Conservation (phyloP, 2,113 vertebrate species). For the Mus spicilegus region DNA sequence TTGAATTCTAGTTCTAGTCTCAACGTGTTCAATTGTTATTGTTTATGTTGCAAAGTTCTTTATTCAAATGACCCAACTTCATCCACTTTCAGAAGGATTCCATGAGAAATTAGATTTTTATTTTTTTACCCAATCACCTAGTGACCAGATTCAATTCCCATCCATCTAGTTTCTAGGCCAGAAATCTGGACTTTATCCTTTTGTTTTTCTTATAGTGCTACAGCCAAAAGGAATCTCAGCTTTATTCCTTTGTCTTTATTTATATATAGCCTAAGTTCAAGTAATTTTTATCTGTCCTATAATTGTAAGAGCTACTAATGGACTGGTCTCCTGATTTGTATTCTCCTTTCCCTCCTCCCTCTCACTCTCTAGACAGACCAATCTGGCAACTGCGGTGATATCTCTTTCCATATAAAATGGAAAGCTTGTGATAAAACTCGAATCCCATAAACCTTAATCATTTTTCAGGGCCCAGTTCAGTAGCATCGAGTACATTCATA, state of each 20-base stretch:
- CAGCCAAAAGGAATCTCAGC: background rate
- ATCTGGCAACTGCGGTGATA: background rate
- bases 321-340: background rate
- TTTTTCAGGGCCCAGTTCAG: background rate
- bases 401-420: background rate
- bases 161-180: background rate
- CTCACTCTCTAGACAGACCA: background rate
- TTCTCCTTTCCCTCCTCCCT: background rate
- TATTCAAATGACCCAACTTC: conserved; percentile 15
- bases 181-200: conserved; percentile 3
- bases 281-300: background rate
- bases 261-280: background rate
- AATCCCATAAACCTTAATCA: background rate
- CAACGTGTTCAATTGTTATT: background rate
- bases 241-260: conserved; percentile 26
- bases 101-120: background rate
- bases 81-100: conserved; percentile 26
- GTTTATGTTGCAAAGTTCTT: background rate
- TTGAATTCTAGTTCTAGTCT: conserved; percentile 1
- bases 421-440: background rate
- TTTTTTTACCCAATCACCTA: background rate
- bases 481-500: background rate
- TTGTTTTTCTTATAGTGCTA: background rate
- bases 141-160: background rate
- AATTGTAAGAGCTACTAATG: background rate